Evolutionary conservation across 2,888 invertebrate species (phyloP), one percentile per base, ranked within the genome.

Genomic region (Junonia oenone): DNA sequence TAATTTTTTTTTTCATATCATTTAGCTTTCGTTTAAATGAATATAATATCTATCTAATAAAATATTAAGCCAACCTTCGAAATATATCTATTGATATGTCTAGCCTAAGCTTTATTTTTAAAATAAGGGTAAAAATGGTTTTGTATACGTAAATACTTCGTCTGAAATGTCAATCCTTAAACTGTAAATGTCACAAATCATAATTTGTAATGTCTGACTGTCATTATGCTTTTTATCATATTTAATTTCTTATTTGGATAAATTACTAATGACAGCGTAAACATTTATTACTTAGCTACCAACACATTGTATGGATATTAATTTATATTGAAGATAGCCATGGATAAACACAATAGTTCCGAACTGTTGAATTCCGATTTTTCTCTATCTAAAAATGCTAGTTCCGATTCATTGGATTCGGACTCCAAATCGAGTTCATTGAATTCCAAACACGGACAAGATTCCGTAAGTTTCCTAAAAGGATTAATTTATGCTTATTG

Each of bases 401-500:
- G 95, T 78, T 93, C 94, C 49, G 96, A 96, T 81, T 96, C 96
- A 6, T 89, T 95, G 71, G 94, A 95, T 78, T 95, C 95, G 0
- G 96, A 96, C 77, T 95, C 96, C 40, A 97, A 96, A 89, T 95
- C 96, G 59, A 95, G 95, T 83, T 95, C 96, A 65, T 91, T 96
- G 73, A 95, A 94, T 83, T 95, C 95, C 40, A 96, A 96, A 91
- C 94, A 94, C 81, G 95, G 94, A 67, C 95, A 94, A 78, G 95
- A 95, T 83, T 94, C 94, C 79, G 95, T 95, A 92, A 93, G 92
- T 90, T 85, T 79, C 88, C 82, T 76, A 79, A 78, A 81, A 75
- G 72, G 84, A 76, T 79, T 85, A 85, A 86, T 86, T 81, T 86
- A 86, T 86, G 82, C 86, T 66, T 70, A 72, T 71, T 73, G 66